Evolutionary conservation across 2,888 invertebrate genomes (phyloP).

Genomic region (Xanthorhoe spadicearia): DNA sequence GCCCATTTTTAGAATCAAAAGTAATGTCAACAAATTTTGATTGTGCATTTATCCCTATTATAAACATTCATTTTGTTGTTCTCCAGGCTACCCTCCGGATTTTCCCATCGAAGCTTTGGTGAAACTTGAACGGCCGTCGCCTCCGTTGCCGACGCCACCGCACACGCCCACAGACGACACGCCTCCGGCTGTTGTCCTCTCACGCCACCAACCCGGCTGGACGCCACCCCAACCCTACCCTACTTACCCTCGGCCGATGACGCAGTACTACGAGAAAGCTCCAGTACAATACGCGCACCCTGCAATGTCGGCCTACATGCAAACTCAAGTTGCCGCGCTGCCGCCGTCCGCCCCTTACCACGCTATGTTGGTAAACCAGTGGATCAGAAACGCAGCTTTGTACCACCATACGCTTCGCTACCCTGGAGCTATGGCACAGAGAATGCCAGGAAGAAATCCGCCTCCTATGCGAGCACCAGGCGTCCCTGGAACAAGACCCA

Average conservation of each 20-base stretch:
- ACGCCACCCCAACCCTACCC: slow-evolving; percentile 69
- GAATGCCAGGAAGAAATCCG: slow-evolving; percentile 80
- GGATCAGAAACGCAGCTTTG: slow-evolving; percentile 89
- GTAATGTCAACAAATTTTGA: neutral
- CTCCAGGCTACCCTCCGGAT: slow-evolving; percentile 84
- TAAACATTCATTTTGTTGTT: slow-evolving; percentile 43
- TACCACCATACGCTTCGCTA: slow-evolving; percentile 86
- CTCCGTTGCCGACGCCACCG: slow-evolving; percentile 89
- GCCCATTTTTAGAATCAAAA: too few species aligned
- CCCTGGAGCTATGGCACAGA: slow-evolving; percentile 79
- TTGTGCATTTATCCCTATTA: slow-evolving; percentile 1
- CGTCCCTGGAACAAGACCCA: slow-evolving; percentile 86
- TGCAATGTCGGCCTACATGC: slow-evolving; percentile 75
- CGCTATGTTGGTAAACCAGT: slow-evolving; percentile 89
- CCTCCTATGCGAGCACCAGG: slow-evolving; percentile 84
- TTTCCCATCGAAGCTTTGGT: slow-evolving; percentile 85
- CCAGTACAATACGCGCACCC: slow-evolving; percentile 71
- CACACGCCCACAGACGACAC: slow-evolving; percentile 89
- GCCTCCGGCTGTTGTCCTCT: slow-evolving; percentile 78
- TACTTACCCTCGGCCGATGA: slow-evolving; percentile 71
- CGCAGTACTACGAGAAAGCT: slow-evolving; percentile 75
- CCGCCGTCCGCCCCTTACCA: slow-evolving; percentile 81
- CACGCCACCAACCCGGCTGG: slow-evolving; percentile 73
- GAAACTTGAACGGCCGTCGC: slow-evolving; percentile 85
- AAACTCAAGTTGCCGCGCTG: slow-evolving; percentile 76